phyloP scores from a whole-genome alignment of 1,140 invertebrate genomes.

The Neodiprion virginianus region DNA sequence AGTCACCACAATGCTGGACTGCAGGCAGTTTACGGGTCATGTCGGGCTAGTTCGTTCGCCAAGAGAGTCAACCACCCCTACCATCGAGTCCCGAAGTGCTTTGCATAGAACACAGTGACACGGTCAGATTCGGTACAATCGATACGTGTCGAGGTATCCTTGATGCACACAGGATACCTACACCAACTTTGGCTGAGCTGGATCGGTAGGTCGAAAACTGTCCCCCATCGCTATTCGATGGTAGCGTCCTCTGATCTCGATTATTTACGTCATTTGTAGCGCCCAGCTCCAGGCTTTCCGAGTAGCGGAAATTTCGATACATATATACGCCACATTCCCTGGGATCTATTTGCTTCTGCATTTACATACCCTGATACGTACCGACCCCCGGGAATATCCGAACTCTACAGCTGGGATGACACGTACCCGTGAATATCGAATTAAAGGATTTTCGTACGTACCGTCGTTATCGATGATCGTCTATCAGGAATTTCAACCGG shows the following conservation, averaged over 20 bases:
- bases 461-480: too few species aligned
- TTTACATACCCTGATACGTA: too few species aligned
- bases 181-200: background rate
- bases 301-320: background rate
- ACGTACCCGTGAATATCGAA: too few species aligned
- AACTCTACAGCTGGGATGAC: too few species aligned
- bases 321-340: too few species aligned
- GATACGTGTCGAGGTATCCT: background rate
- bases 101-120: conserved; percentile 7
- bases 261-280: background rate
- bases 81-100: background rate
- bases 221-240: background rate
- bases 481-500: too few species aligned
- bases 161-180: background rate
- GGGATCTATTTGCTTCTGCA: too few species aligned
- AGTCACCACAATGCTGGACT: background rate
- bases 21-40: background rate
- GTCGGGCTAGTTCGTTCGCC: background rate
- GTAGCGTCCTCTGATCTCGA: background rate
- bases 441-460: too few species aligned
- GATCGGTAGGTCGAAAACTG: background rate
- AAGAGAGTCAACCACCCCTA: background rate
- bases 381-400: too few species aligned
- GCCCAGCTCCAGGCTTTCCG: background rate
- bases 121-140: conserved; percentile 1